Percentiles rank a stretch among this genome's conserved stretches.
Conservation (phyloP, 2,113 vertebrate species). For the Thermophis baileyi region DNA sequence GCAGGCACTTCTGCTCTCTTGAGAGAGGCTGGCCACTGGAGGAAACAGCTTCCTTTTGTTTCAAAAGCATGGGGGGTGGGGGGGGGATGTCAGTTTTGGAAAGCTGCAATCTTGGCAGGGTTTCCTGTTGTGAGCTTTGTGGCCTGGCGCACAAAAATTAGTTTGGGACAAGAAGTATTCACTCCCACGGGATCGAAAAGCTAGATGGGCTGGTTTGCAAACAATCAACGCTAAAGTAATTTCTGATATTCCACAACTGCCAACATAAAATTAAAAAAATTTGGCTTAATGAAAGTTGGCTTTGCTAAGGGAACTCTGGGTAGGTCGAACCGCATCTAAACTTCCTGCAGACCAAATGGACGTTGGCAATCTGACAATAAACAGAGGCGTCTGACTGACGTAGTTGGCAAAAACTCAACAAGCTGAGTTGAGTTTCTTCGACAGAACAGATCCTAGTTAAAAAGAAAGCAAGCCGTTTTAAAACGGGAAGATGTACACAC, state of each 20-base stretch:
- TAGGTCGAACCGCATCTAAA: background rate
- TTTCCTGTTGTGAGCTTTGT: background rate
- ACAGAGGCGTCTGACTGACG: background rate
- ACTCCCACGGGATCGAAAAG: background rate
- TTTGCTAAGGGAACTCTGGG: background rate
- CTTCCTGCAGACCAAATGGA: background rate
- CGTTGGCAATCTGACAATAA: background rate
- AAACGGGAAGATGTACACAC: slow-evolving; percentile 5
- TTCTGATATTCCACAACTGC: background rate
- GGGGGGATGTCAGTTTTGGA: background rate
- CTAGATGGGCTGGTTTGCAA: background rate
- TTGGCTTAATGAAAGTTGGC: background rate
- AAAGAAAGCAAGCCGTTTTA: background rate
- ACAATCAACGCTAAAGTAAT: background rate
- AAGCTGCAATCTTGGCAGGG: background rate
- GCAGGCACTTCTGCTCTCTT: slow-evolving; percentile 23
- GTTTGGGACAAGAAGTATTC: background rate
- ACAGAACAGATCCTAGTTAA: background rate
- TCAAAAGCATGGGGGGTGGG: background rate
- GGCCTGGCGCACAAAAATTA: background rate
- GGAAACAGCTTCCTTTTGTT: slow-evolving; percentile 31
- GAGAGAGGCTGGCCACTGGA: slow-evolving; percentile 16
- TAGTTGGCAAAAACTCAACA: background rate
- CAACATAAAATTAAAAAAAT: background rate
- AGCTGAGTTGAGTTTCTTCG: background rate